phyloP scores from a whole-genome alignment of 2,888 invertebrate species.

The Metacarcinus magister region DNA sequence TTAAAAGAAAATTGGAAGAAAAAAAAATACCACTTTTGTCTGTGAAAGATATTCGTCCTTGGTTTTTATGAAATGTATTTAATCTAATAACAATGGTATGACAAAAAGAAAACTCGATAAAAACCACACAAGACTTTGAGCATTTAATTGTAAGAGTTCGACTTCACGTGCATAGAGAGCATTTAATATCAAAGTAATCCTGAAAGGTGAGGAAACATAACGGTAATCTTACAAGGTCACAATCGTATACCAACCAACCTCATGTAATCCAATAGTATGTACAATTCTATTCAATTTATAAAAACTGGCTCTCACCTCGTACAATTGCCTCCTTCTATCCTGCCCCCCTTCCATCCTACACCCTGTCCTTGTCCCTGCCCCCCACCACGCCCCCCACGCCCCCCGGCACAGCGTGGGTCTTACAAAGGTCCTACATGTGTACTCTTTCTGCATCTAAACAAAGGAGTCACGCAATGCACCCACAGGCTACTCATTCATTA shows the following conservation, averaged over 20 bases:
- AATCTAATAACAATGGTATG: too few relatives aligned
- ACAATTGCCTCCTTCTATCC: background rate
- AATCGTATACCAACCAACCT: background rate
- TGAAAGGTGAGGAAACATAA: conserved; percentile 53
- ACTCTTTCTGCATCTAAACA: background rate
- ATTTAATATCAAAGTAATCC: background rate
- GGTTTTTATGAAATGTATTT: too few relatives aligned
- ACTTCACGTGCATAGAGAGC: background rate
- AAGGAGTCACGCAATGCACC: background rate
- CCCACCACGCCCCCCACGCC: too few relatives aligned
- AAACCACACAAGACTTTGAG: background rate
- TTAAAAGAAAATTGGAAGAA: too few relatives aligned
- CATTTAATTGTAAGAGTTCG: background rate
- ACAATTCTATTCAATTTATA: background rate
- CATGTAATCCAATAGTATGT: background rate
- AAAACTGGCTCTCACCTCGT: background rate
- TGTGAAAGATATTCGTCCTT: too few relatives aligned
- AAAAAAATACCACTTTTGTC: too few relatives aligned
- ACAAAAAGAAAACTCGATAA: background rate
- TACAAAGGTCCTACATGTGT: background rate
- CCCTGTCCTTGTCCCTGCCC: too few relatives aligned
- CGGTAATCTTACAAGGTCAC: conserved; percentile 17
- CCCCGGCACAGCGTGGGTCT: background rate
- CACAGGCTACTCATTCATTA: too few relatives aligned
- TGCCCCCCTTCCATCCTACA: background rate